A percentile compares a stretch with the other conserved stretches of the same genome.
phyloP scores from a whole-genome alignment of 2,113 vertebrate species.

The Chascanopsetta lugubris region DNA sequence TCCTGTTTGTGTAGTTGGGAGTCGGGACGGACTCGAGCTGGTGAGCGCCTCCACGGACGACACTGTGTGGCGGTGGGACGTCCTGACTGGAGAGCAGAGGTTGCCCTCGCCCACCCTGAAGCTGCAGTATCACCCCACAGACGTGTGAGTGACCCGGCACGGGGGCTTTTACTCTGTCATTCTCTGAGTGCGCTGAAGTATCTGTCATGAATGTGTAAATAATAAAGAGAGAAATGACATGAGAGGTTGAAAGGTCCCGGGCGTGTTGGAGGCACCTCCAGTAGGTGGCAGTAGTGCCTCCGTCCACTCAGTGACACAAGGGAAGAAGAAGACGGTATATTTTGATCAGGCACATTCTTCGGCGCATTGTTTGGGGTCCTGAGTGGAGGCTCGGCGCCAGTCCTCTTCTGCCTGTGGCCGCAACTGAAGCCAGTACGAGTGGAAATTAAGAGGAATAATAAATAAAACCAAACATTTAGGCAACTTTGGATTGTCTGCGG shows the following conservation, averaged over 20 bases:
- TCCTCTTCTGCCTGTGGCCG: slow-evolving; percentile 21
- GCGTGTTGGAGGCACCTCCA: neutral
- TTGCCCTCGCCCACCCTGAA: slow-evolving; percentile 97
- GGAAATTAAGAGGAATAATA: neutral
- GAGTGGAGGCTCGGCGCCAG: slow-evolving; percentile 62
- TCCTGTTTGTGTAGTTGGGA: slow-evolving; percentile 85
- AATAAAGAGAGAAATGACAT: too few relatives aligned
- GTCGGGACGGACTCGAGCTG: slow-evolving; percentile 96
- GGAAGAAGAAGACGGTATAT: slow-evolving; percentile 3
- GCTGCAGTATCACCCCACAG: slow-evolving; percentile 94
- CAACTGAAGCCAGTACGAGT: slow-evolving; percentile 23
- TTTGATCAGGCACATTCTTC: slow-evolving; percentile 53
- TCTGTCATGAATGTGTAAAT: too few relatives aligned
- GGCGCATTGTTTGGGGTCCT: slow-evolving; percentile 78
- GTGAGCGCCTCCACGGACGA: slow-evolving; percentile 98
- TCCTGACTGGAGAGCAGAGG: slow-evolving; percentile 95
- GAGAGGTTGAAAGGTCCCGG: too few relatives aligned
- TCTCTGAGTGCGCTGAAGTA: too few relatives aligned
- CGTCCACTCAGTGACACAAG: neutral
- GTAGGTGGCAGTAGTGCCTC: neutral
- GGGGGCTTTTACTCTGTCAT: neutral
- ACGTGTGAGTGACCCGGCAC: slow-evolving; percentile 86
- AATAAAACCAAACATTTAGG: neutral
- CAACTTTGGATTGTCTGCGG: neutral
- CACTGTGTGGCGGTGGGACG: slow-evolving; percentile 98